phyloP scores from a whole-genome alignment of 2,888 invertebrate species.

The Proisotoma minuta region DNA sequence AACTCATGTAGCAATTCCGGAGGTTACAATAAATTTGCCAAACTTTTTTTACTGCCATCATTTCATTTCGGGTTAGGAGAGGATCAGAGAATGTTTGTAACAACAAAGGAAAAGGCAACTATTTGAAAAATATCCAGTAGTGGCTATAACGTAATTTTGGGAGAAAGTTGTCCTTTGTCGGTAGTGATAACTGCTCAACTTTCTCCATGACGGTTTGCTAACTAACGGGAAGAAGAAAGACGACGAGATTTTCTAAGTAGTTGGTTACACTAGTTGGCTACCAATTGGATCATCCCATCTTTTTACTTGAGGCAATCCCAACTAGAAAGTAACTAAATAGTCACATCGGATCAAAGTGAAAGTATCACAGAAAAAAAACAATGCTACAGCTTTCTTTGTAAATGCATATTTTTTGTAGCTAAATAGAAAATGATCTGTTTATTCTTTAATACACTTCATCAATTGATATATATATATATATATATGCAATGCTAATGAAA shows the following conservation, averaged over 20 bases:
- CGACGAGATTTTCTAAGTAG: background rate
- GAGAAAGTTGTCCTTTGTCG: background rate
- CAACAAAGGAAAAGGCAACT: background rate
- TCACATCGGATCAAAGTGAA: no score
- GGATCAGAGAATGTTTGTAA: no score
- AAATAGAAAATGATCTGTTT: slow-evolving; percentile 14
- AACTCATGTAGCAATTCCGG: no score
- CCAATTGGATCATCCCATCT: background rate
- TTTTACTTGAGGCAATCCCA: background rate
- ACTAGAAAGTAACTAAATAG: background rate
- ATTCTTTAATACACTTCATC: slow-evolving; percentile 2
- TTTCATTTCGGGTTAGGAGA: no score
- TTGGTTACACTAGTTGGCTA: background rate
- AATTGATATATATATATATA: slow-evolving; percentile 2
- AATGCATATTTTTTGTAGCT: no score
- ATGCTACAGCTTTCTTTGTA: no score
- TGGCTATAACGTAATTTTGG: slow-evolving; percentile 7
- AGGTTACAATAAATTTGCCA: no score
- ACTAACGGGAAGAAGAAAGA: background rate
- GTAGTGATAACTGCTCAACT: slow-evolving; percentile 4
- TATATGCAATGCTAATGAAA: background rate
- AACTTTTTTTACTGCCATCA: no score
- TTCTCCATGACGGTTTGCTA: slow-evolving; percentile 3
- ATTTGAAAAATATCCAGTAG: background rate
- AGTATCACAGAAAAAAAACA: no score